Conservation (phyloP, 2,888 invertebrate genomes). For the Apomyelois bistriatella region DNA sequence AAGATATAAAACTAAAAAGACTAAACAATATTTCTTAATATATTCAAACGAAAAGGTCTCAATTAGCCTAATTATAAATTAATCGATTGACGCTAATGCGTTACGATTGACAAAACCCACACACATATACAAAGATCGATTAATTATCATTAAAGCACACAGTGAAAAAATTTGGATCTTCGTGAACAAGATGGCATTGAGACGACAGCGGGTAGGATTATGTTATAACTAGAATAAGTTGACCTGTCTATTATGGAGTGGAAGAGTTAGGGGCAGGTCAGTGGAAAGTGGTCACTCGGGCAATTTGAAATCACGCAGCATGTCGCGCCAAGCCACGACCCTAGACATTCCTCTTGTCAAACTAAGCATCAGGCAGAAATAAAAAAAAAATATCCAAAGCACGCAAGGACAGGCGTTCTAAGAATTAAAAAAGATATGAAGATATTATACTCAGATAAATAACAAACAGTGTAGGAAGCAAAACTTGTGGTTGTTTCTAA, state of each 20-base stretch:
- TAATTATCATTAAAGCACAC: slow-evolving; percentile 68
- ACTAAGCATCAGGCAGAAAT: slow-evolving; percentile 56
- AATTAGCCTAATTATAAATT: slow-evolving; percentile 29
- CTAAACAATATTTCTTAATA: not conserved
- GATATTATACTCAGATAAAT: slow-evolving; percentile 11
- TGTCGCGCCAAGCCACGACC: slow-evolving; percentile 64
- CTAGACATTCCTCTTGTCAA: slow-evolving; percentile 73
- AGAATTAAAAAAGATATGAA: slow-evolving; percentile 26
- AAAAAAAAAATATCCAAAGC: slow-evolving; percentile 54
- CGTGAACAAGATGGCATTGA: slow-evolving; percentile 75
- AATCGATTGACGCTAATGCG: slow-evolving; percentile 63
- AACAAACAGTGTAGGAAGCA: not conserved
- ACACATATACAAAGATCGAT: slow-evolving; percentile 63
- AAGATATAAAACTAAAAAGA: not conserved
- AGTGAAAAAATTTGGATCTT: slow-evolving; percentile 63
- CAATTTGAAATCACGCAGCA: slow-evolving; percentile 57
- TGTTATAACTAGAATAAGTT: slow-evolving; percentile 42
- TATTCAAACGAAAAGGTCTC: slow-evolving; percentile 12
- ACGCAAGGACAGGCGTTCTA: slow-evolving; percentile 52
- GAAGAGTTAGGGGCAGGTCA: slow-evolving; percentile 38
- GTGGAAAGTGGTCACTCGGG: slow-evolving; percentile 34
- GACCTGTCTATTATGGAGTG: slow-evolving; percentile 35
- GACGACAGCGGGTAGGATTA: slow-evolving; percentile 72
- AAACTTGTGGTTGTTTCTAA: slow-evolving; percentile 11
- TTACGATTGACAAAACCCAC: slow-evolving; percentile 64